phyloP scores from a whole-genome alignment of 2,888 invertebrate species.

The Harpalus rufipes region DNA sequence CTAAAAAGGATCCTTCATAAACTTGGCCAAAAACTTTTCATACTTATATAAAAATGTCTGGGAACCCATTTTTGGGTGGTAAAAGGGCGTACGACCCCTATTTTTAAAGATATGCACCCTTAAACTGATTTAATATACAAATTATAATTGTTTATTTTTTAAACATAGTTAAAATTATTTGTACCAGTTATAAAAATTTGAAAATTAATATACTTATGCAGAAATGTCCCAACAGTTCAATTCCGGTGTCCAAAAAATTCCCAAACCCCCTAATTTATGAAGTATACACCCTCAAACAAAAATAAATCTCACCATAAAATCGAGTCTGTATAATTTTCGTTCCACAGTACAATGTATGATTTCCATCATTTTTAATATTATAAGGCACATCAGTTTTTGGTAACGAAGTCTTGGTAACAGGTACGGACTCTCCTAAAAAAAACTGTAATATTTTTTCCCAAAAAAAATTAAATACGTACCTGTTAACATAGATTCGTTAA shows the following conservation, averaged over 20 bases:
- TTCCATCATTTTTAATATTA: slow-evolving; percentile 89
- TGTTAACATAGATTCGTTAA: slow-evolving; percentile 97
- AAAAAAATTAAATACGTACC: slow-evolving; percentile 78
- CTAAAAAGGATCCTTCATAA: no score
- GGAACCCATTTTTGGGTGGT: neutral
- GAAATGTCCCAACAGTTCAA: neutral
- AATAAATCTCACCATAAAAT: slow-evolving; percentile 83
- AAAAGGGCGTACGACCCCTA: neutral
- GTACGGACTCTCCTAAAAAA: slow-evolving; percentile 92
- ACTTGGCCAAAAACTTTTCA: neutral
- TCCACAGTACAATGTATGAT: slow-evolving; percentile 93
- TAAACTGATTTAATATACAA: neutral
- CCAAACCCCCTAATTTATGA: neutral
- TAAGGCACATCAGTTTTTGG: slow-evolving; percentile 85
- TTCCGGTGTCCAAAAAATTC: neutral
- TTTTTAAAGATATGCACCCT: neutral
- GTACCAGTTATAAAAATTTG: neutral
- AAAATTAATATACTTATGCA: neutral
- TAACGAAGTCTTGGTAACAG: slow-evolving; percentile 94
- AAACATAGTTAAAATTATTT: neutral
- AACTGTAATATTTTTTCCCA: neutral
- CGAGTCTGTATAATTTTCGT: slow-evolving; percentile 94
- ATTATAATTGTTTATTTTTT: neutral
- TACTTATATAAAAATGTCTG: neutral
- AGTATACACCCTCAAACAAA: neutral